Conservation (phyloP, 1,140 invertebrate genomes). For the Prorops nasuta region DNA sequence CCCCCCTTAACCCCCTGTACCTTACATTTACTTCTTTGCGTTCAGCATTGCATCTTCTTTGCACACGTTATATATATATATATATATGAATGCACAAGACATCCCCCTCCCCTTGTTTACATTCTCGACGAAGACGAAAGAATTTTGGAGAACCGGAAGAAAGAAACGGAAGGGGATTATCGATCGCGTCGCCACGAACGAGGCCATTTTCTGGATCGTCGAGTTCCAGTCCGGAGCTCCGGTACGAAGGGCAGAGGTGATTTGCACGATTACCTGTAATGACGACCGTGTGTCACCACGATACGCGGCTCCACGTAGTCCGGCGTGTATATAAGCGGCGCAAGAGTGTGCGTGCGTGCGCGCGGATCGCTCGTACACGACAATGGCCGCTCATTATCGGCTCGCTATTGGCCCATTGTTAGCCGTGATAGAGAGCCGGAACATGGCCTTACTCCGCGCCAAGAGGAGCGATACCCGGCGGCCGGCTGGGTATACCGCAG, state of each 20-base stretch:
- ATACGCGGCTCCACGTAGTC: too few species aligned
- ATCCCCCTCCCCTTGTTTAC: too few species aligned
- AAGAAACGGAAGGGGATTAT: conserved; percentile 1
- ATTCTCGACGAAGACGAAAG: too few species aligned
- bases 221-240: too few species aligned
- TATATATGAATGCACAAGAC: too few species aligned
- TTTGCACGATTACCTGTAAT: conserved; percentile 41
- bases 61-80: too few species aligned
- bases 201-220: conserved; percentile 8
- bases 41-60: too few species aligned
- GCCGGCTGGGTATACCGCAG: conserved; percentile 29
- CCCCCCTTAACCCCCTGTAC: too few species aligned
- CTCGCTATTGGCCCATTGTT: conserved; percentile 53
- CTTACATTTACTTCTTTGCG: too few species aligned
- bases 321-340: conserved; percentile 8
- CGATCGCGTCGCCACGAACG: conserved; percentile 7
- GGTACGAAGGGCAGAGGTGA: too few species aligned
- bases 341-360: conserved; percentile 2
- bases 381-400: conserved; percentile 54
- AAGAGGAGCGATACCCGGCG: conserved; percentile 47
- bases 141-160: background rate
- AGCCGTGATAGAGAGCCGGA: conserved; percentile 48
- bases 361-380: conserved; percentile 18
- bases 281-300: conserved; percentile 22
- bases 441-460: conserved; percentile 44